phyloP scores from a whole-genome alignment of 1,140 invertebrate species.

The Lanistes nyassanus region DNA sequence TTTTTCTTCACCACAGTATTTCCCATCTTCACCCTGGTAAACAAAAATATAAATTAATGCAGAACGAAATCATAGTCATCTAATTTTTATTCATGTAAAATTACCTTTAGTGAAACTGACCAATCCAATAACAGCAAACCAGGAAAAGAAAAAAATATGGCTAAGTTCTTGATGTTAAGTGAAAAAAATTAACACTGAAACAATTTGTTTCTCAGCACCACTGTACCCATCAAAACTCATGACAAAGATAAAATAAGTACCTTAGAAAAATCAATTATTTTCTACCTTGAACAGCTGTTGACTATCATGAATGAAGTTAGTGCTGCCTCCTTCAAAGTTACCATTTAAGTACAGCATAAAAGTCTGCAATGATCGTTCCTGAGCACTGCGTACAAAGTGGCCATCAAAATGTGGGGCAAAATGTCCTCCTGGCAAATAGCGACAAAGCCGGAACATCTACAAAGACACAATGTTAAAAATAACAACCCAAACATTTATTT shows the following conservation, averaged over 20 bases:
- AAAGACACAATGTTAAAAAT: constrained; percentile 2
- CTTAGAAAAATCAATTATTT: too few species aligned
- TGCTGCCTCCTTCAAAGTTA: constrained; percentile 46
- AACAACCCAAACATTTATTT: neutral
- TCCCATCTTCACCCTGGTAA: constrained; percentile 47
- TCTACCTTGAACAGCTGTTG: constrained; percentile 44
- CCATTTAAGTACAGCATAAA: constrained; percentile 53
- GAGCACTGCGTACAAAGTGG: constrained; percentile 32
- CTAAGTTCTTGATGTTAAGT: too few species aligned
- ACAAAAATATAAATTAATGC: neutral
- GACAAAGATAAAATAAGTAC: too few species aligned
- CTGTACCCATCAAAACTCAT: too few species aligned
- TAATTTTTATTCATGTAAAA: neutral
- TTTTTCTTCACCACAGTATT: constrained; percentile 58
- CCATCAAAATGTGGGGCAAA: constrained; percentile 55
- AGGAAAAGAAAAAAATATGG: too few species aligned
- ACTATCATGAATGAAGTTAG: constrained; percentile 48
- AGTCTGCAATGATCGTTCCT: constrained; percentile 44
- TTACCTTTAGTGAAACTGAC: neutral
- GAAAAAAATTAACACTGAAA: too few species aligned
- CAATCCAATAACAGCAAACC: neutral
- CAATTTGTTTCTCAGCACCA: too few species aligned
- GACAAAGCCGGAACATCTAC: constrained; percentile 44
- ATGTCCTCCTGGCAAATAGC: constrained; percentile 44
- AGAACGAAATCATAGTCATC: neutral